Evolutionary conservation across 1,140 invertebrate genomes (phyloP).

Genomic region (Onthophagus taurus): DNA sequence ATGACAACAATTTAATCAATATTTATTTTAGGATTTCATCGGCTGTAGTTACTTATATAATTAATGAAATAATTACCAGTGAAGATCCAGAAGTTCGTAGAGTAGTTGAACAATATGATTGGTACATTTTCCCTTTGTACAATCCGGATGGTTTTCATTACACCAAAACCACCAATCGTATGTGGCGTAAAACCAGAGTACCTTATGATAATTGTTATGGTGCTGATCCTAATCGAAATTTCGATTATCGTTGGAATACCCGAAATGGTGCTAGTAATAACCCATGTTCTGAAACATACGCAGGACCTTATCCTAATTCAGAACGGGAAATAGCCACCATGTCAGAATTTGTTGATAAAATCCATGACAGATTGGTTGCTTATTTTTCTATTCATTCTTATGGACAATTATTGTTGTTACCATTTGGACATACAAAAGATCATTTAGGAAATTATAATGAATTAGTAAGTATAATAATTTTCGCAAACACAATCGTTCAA

Average conservation of each 20-base stretch:
- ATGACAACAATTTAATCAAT: neutral
- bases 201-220: constrained; percentile 48
- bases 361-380: constrained; percentile 45
- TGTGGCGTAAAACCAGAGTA: constrained; percentile 67
- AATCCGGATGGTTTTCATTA: constrained; percentile 64
- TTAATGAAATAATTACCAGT: constrained; percentile 46
- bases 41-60: constrained; percentile 49
- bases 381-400: constrained; percentile 73
- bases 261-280: constrained; percentile 56
- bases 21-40: constrained; percentile 46
- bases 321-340: constrained; percentile 61
- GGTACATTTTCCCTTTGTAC: constrained; percentile 59
- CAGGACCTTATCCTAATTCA: constrained; percentile 59
- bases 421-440: constrained; percentile 53
- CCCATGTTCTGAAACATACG: constrained; percentile 61
- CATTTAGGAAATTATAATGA: constrained; percentile 53
- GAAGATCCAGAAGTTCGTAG: constrained; percentile 38
- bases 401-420: constrained; percentile 59
- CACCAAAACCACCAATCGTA: constrained; percentile 47
- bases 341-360: constrained; percentile 40
- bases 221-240: constrained; percentile 68
- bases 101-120: constrained; percentile 52
- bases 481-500: too few species aligned
- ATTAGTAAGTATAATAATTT: constrained; percentile 39
- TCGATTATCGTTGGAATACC: constrained; percentile 57